phyloP scores from a whole-genome alignment of 2,888 invertebrate species.

The Lysandra coridon region DNA sequence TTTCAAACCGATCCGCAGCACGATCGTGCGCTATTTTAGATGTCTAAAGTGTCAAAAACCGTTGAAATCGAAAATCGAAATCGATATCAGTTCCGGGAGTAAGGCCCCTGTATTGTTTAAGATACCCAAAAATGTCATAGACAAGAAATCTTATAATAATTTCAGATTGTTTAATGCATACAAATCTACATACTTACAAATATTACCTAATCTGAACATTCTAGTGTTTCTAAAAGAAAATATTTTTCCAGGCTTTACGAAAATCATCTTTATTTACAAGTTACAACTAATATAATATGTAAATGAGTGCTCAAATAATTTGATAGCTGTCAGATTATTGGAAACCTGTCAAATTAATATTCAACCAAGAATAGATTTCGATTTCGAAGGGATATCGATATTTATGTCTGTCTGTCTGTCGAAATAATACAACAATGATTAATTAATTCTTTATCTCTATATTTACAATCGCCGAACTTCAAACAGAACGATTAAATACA shows the following conservation, averaged over 20 bases:
- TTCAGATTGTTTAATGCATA: too few species aligned
- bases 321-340: conserved; percentile 9
- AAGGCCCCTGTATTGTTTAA: too few species aligned
- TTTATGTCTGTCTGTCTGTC: not conserved
- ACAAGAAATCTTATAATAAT: too few species aligned
- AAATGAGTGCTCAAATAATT: not conserved
- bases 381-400: not conserved
- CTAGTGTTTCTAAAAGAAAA: not conserved
- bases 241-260: not conserved
- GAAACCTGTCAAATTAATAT: not conserved
- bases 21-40: too few species aligned
- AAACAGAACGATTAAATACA: conserved; percentile 10
- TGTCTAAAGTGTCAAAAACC: too few species aligned
- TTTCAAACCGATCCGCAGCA: too few species aligned
- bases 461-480: conserved; percentile 6
- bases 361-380: not conserved
- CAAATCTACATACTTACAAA: too few species aligned
- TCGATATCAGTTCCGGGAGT: too few species aligned
- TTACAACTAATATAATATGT: not conserved
- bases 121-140: too few species aligned
- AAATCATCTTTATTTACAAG: not conserved
- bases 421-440: not conserved
- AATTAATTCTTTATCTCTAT: not conserved
- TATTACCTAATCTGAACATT: not conserved
- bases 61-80: too few species aligned